phyloP scores from a whole-genome alignment of 2,113 vertebrate genomes.

The Oreochromis tanganicae region DNA sequence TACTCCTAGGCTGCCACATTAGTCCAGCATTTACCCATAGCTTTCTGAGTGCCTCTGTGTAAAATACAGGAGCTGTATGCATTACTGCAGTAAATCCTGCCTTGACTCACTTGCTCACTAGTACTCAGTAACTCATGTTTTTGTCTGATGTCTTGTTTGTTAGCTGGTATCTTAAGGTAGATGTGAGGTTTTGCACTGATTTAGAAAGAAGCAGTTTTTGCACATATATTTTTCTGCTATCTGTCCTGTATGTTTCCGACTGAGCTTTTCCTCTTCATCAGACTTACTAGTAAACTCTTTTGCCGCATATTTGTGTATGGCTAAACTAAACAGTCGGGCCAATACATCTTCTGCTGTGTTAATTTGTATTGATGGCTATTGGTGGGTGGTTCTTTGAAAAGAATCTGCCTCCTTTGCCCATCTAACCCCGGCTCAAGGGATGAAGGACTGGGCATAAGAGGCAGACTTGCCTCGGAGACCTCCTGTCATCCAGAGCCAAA shows the following conservation, averaged over 20 bases:
- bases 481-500: slow-evolving; percentile 68
- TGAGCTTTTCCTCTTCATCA: not conserved
- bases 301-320: not conserved
- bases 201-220: not conserved
- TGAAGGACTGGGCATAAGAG: slow-evolving; percentile 59
- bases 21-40: slow-evolving; percentile 61
- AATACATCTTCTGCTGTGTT: slow-evolving; percentile 3
- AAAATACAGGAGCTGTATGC: slow-evolving; percentile 3
- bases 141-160: not conserved
- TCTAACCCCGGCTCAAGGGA: slow-evolving; percentile 47
- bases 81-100: not conserved
- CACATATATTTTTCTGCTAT: not conserved
- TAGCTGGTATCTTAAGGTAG: not conserved
- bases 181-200: not conserved
- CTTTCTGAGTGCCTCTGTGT: slow-evolving; percentile 22
- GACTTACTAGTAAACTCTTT: not conserved
- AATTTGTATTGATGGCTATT: slow-evolving; percentile 35
- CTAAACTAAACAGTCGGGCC: not conserved
- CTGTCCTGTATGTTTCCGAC: not conserved
- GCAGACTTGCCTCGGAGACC: slow-evolving; percentile 57
- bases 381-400: slow-evolving; percentile 25
- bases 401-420: slow-evolving; percentile 23
- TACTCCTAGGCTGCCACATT: slow-evolving; percentile 57
- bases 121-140: not conserved
- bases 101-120: not conserved